Percentiles rank a stretch among this genome's conserved stretches.
phyloP scores from a whole-genome alignment of 2,797 vertebrate genomes.

The Fistularia tabacaria region DNA sequence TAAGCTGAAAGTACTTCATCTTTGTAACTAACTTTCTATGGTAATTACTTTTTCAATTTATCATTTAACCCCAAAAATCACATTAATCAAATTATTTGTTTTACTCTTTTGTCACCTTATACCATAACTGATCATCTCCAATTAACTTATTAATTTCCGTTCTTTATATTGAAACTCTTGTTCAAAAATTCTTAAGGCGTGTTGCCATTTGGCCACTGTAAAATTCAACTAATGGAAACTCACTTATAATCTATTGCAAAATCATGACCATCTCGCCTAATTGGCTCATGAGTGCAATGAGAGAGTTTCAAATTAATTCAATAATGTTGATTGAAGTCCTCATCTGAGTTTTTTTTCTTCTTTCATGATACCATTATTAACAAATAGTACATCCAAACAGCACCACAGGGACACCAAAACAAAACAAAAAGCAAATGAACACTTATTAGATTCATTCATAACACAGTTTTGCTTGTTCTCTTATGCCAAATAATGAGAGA shows the following conservation, averaged over 20 bases:
- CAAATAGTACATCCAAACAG: slow-evolving; percentile 16
- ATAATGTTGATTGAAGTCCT: slow-evolving; percentile 25
- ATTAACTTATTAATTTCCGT: no score
- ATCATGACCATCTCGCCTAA: no score
- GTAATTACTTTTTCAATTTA: neutral
- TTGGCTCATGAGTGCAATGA: no score
- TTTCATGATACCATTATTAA: neutral
- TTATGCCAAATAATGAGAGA: slow-evolving; percentile 33
- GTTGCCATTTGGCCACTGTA: no score
- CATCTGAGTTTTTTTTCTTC: slow-evolving; percentile 27
- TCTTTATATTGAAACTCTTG: no score
- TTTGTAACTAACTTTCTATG: slow-evolving; percentile 2
- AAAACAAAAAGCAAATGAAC: slow-evolving; percentile 25
- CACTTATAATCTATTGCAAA: no score
- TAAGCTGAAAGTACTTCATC: slow-evolving; percentile 1
- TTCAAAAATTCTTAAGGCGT: no score
- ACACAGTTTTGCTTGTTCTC: slow-evolving; percentile 9
- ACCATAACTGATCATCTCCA: no score
- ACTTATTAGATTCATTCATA: slow-evolving; percentile 14
- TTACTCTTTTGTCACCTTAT: no score
- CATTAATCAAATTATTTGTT: no score
- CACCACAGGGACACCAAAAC: slow-evolving; percentile 17
- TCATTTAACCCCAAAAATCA: neutral
- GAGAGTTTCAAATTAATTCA: no score
- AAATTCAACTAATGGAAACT: no score